These are phyloP conservation scores for Micrasema minimum DNA, from an alignment of 1,140 invertebrate species.

Conservation along the genomic window DNA sequence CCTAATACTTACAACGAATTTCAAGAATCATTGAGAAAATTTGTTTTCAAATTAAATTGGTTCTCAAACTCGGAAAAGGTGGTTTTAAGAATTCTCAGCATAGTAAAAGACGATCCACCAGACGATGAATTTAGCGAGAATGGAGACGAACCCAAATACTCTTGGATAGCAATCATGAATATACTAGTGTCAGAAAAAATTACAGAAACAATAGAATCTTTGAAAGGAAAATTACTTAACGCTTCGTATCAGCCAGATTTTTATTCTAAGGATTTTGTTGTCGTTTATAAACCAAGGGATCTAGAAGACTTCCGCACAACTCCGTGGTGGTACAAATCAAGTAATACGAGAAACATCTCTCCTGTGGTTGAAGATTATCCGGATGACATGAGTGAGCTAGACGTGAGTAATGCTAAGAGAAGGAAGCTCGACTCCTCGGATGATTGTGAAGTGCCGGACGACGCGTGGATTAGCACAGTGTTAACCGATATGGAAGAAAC, in stretches of 20 bases:
- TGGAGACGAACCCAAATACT: conserved; percentile 56
- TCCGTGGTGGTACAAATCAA: conserved; percentile 61
- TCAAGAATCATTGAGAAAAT: conserved; percentile 59
- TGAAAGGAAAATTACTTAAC: conserved; percentile 57
- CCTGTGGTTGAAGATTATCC: conserved; percentile 58
- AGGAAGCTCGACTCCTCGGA: conserved; percentile 30
- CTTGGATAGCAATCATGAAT: conserved; percentile 62
- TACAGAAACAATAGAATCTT: conserved; percentile 55
- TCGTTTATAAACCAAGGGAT: conserved; percentile 59
- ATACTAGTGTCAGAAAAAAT: conserved; percentile 65
- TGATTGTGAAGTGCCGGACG: conserved; percentile 41
- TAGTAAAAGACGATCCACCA: conserved; percentile 56
- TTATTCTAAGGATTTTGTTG: conserved; percentile 45
- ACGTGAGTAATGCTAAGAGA: conserved; percentile 35
- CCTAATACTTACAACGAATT: conserved; percentile 56
- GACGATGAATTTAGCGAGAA: conserved; percentile 56
- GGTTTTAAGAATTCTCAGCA: conserved; percentile 60
- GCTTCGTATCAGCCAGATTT: neutral
- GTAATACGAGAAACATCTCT: conserved; percentile 56
- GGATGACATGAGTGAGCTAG: conserved; percentile 57
- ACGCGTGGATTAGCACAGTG: conserved; percentile 36
- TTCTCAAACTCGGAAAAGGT: conserved; percentile 61
- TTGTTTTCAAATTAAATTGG: conserved; percentile 63
- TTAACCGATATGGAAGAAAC: conserved; percentile 37
- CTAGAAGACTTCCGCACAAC: conserved; percentile 59